phyloP scores from a whole-genome alignment of 2,888 invertebrate species.

The Corythucha ciliata region DNA sequence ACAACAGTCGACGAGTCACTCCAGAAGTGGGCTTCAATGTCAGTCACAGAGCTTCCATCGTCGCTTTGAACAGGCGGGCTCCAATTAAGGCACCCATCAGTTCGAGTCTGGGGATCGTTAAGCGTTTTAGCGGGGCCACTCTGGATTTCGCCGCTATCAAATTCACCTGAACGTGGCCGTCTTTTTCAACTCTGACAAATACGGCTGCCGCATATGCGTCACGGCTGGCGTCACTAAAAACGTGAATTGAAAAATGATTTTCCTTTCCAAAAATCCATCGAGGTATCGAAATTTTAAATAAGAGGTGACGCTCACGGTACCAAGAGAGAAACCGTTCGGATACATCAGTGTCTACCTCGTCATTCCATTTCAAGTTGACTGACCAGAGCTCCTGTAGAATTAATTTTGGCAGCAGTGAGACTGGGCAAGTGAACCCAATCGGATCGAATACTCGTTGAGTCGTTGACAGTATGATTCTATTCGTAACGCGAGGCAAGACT shows the following conservation, averaged over 20 bases:
- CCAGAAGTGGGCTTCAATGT: conserved; percentile 13
- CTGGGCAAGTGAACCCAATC: neutral
- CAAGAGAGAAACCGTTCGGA: neutral
- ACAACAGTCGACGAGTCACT: conserved; percentile 22
- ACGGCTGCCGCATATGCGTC: conserved; percentile 19
- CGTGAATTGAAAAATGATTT: conserved; percentile 11
- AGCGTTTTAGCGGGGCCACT: conserved; percentile 11
- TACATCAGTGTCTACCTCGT: neutral
- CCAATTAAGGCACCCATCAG: conserved; percentile 22
- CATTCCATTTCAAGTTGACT: neutral
- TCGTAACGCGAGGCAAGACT: no score
- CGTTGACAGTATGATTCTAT: no score
- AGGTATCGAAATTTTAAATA: neutral
- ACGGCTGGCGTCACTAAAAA: conserved; percentile 24
- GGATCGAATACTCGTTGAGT: neutral
- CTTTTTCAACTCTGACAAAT: conserved; percentile 18
- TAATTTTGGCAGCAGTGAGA: neutral
- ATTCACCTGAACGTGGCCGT: conserved; percentile 6
- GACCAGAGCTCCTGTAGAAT: neutral
- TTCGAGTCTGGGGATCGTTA: conserved; percentile 22
- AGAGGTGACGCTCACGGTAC: neutral
- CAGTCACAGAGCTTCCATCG: conserved; percentile 1
- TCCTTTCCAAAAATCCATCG: neutral
- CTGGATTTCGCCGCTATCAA: conserved; percentile 18
- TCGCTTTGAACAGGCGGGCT: conserved; percentile 12